These are phyloP conservation scores for Osmoderma eremita DNA, from an alignment of 2,888 invertebrate species.

Conservation along the genomic window DNA sequence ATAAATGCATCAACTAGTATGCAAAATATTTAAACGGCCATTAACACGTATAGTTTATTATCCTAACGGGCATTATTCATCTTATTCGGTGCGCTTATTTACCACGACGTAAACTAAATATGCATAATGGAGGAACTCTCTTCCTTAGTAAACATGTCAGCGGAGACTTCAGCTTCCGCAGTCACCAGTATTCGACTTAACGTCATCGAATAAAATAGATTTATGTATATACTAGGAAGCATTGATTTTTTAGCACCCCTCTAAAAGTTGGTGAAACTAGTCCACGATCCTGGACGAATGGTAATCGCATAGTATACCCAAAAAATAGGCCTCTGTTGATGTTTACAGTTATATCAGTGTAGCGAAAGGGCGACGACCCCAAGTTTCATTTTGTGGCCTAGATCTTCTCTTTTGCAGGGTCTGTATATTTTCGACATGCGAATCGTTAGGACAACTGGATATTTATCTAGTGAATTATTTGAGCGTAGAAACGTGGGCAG, in stretches of 20 bases:
- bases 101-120: background rate
- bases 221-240: background rate
- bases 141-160: slow-evolving; percentile 14
- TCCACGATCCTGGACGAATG: slow-evolving; percentile 1
- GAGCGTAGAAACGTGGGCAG: slow-evolving; percentile 3
- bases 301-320: slow-evolving; percentile 13
- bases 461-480: slow-evolving; percentile 16
- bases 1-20: too few species aligned
- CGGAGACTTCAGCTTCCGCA: background rate
- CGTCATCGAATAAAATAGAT: background rate
- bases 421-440: background rate
- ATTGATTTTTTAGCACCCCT: slow-evolving; percentile 21
- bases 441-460: background rate
- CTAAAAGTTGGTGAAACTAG: slow-evolving; percentile 15
- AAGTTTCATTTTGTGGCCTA: slow-evolving; percentile 14
- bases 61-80: too few species aligned
- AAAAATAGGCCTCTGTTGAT: slow-evolving; percentile 20
- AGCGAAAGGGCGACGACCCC: slow-evolving; percentile 7
- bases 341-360: slow-evolving; percentile 7
- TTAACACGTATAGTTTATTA: too few species aligned
- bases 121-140: background rate
- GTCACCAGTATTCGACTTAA: background rate
- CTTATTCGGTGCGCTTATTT: background rate
- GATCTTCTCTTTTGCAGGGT: slow-evolving; percentile 12
- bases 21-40: too few species aligned